Conservation (phyloP, 2,797 vertebrate genomes). For the Vireo griseus region DNA sequence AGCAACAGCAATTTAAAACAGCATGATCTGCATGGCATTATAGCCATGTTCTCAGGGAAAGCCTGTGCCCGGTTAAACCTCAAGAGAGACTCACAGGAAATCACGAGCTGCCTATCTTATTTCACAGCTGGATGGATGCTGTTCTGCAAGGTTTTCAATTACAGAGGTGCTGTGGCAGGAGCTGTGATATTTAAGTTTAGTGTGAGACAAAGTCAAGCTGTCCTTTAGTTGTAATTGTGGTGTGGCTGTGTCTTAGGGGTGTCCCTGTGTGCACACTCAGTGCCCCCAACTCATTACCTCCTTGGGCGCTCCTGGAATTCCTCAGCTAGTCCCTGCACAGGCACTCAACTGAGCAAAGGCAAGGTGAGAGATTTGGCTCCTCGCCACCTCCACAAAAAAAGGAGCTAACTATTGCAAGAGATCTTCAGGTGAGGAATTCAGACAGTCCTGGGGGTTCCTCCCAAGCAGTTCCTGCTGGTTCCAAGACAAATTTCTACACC, state of each 20-base stretch:
- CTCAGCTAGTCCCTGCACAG: neutral
- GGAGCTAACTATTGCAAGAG: neutral
- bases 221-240: neutral
- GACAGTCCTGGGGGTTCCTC: neutral
- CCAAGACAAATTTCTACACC: neutral
- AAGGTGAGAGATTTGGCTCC: neutral
- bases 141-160: neutral
- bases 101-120: neutral
- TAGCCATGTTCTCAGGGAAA: neutral
- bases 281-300: neutral
- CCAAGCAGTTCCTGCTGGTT: neutral
- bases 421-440: neutral
- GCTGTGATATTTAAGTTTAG: neutral
- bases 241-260: neutral
- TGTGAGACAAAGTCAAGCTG: neutral
- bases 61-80: neutral
- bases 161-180: neutral
- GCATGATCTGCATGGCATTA: rapidly evolving
- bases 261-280: neutral
- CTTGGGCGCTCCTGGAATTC: neutral
- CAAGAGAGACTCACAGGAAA: neutral
- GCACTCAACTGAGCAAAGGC: neutral
- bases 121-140: constrained; percentile 2
- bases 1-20: neutral
- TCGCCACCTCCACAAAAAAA: neutral